Evolutionary conservation across 2,888 invertebrate genomes (phyloP), one percentile per base, ranked within the genome.

Genomic region (Dynastes maya): DNA sequence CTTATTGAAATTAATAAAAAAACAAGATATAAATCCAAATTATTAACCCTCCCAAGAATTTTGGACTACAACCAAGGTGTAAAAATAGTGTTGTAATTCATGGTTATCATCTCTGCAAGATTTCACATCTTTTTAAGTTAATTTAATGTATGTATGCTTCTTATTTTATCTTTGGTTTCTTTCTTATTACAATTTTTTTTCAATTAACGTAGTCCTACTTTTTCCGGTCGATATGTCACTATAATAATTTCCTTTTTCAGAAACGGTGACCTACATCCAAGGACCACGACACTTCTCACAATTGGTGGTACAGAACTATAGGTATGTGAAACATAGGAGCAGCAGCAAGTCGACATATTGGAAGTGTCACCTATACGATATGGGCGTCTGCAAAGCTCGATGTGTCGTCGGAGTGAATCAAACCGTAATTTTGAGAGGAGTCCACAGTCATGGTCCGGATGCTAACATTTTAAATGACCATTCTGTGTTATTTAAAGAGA

Each of bases 361-460:
- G 88, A 88, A 88, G 81, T 88, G 88, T 78, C 84, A 85, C 58
- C 78, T 84, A 45, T 88, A 88, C 78, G 88, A 88, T 77, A 82
- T 82, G 27, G 87, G 87, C 4, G 72, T 79, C 13, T 88, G 88
- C 78, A 86, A 86, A 79, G 87, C 88, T 6, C 83, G 88, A 80
- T 86, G 86, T 74, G 82, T 83, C 11, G 83, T 86, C 45, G 82
- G 84, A 6, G 51, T 71, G 3, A 70, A 85, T 78, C 83, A 84
- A 11, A 82, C 83, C 2, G 84, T 86, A 2, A 82, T 80, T 45
- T 72, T 86, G 22, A 81, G 82, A 37, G 85, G 85, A 2, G 11
- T 61, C 1, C 86, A 86, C 77, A 82, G 81, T 63, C 85, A 85
- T 76, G 63, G 22, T 11, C 82, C 80, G 2, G 82, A 81, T 0